phyloP scores from a whole-genome alignment of 2,797 vertebrate species.

The Etheostoma nigrum region DNA sequence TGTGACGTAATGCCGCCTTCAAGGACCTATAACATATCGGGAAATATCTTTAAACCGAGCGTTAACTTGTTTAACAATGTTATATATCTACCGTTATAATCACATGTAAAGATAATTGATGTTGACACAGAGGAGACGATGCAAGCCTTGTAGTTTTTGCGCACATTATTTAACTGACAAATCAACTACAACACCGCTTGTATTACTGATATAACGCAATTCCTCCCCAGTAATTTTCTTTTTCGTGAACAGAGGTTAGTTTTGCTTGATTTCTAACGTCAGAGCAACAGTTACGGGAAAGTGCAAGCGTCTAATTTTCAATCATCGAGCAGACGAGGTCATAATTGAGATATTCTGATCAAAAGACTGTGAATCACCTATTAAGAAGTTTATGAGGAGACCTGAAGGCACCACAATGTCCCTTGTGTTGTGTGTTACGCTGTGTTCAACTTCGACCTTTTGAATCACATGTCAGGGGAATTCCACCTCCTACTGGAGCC shows the following conservation, averaged over 20 bases:
- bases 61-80: background rate
- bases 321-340: rapidly evolving
- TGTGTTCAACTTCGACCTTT: constrained; percentile 72
- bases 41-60: rapidly evolving
- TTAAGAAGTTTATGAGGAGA: background rate
- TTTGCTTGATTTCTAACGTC: background rate
- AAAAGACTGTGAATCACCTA: rapidly evolving
- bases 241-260: background rate
- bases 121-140: rapidly evolving
- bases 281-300: rapidly evolving
- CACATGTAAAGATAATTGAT: background rate
- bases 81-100: background rate
- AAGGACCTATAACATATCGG: rapidly evolving
- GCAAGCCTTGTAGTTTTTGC: rapidly evolving
- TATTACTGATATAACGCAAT: rapidly evolving
- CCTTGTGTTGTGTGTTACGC: background rate
- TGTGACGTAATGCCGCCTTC: constrained; percentile 70
- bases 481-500: constrained; percentile 48
- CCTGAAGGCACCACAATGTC: constrained; percentile 39
- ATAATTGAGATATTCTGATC: background rate
- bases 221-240: background rate
- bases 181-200: rapidly evolving
- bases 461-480: constrained; percentile 74
- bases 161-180: background rate
- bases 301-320: rapidly evolving